phyloP scores from a whole-genome alignment of 2,797 vertebrate genomes.

The Nyctibius grandis region DNA sequence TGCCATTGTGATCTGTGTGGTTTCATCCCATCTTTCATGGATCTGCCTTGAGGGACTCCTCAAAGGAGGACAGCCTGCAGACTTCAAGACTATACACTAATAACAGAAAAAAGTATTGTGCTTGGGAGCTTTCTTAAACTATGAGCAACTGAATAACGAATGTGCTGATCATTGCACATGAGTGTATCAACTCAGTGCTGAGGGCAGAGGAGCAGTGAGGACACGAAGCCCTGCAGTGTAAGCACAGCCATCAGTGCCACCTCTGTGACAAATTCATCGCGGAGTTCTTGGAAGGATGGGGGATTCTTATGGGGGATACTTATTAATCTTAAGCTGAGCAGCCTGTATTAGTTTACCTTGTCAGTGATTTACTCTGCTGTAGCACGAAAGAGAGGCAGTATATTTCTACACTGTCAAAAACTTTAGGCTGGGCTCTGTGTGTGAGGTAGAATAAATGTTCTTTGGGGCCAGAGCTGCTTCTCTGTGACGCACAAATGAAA shows the following conservation, averaged over 20 bases:
- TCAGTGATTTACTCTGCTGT: neutral
- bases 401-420: neutral
- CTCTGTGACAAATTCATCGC: neutral
- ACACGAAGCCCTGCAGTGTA: neutral
- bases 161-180: neutral
- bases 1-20: neutral
- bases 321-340: neutral
- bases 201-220: neutral
- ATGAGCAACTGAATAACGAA: neutral
- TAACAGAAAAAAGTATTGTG: neutral
- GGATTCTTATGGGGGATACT: too few relatives aligned
- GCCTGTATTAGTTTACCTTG: neutral
- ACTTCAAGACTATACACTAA: neutral
- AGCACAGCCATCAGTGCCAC: neutral
- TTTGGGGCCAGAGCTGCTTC: neutral
- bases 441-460: neutral
- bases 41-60: rapidly evolving
- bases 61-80: neutral
- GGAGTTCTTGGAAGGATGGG: rapidly evolving
- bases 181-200: neutral
- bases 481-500: too few relatives aligned
- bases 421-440: rapidly evolving
- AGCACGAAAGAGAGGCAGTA: neutral
- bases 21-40: neutral
- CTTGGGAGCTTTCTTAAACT: neutral